A percentile compares a stretch with the other conserved stretches of the same genome.
These are phyloP conservation scores for Heliangelus exortis DNA, from an alignment of 2,797 vertebrate genomes.

Conservation along the genomic window DNA sequence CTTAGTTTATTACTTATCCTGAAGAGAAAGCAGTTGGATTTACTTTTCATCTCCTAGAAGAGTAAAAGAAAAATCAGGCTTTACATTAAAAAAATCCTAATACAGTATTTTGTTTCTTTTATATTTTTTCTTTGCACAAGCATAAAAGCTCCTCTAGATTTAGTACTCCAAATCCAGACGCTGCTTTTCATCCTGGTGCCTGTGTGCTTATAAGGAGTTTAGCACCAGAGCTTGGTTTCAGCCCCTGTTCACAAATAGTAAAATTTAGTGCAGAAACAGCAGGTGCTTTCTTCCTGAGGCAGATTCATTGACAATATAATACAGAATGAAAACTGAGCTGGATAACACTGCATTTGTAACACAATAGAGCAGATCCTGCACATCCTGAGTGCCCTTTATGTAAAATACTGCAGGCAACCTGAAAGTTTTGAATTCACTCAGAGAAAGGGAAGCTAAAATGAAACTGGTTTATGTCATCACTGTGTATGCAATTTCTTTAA, in stretches of 20 bases:
- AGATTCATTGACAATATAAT: background rate
- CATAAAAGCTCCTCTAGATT: background rate
- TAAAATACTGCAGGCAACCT: background rate
- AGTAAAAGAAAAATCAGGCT: background rate
- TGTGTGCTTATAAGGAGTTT: background rate
- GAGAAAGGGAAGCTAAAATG: background rate
- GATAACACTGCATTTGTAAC: background rate
- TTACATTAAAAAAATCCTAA: background rate
- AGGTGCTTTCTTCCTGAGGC: background rate
- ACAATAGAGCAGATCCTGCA: background rate
- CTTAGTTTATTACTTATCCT: background rate
- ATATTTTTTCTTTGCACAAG: background rate
- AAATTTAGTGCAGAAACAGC: background rate
- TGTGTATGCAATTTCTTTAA: rapidly evolving
- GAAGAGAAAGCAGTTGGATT: background rate
- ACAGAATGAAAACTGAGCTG: background rate
- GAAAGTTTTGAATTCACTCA: background rate
- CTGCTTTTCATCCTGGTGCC: background rate
- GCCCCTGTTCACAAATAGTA: background rate
- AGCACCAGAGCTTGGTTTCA: background rate
- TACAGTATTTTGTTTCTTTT: background rate
- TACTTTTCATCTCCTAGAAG: background rate
- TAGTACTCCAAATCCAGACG: background rate
- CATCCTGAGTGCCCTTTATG: background rate
- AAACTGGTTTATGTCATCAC: background rate